Percentiles rank a stretch among this genome's conserved stretches.
Evolutionary conservation across 2,888 invertebrate genomes (phyloP).

Genomic region (Apamea monoglypha): DNA sequence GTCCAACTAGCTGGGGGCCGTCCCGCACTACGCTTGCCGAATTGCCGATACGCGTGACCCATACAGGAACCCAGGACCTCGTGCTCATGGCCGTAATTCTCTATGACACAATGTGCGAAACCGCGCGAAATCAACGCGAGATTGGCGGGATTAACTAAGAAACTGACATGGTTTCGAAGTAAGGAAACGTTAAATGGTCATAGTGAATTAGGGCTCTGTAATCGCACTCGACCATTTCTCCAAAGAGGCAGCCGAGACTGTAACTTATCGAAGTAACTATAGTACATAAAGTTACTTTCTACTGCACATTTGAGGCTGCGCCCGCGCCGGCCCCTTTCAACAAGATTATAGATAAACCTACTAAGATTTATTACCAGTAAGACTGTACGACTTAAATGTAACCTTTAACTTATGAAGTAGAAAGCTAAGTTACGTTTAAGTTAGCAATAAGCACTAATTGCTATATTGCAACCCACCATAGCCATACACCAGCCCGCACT

Average conservation of each 20-base stretch:
- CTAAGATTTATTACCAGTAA: slow-evolving; percentile 33
- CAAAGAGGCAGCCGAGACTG: not conserved
- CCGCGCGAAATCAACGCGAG: too few relatives aligned
- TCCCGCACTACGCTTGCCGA: too few relatives aligned
- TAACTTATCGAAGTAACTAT: not conserved
- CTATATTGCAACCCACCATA: not conserved
- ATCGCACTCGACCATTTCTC: not conserved
- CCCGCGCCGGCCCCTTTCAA: slow-evolving; percentile 21
- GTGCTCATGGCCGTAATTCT: not conserved
- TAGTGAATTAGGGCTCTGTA: not conserved
- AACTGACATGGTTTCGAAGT: too few relatives aligned
- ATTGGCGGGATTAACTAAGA: too few relatives aligned
- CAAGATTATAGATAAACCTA: slow-evolving; percentile 42
- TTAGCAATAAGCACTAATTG: not conserved
- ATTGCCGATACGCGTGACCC: too few relatives aligned
- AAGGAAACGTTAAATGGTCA: too few relatives aligned
- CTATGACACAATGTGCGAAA: too few relatives aligned
- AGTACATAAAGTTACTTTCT: slow-evolving; percentile 31
- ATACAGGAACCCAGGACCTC: too few relatives aligned
- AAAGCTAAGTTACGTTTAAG: slow-evolving; percentile 5
- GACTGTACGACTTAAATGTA: slow-evolving; percentile 2
- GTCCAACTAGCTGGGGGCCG: too few relatives aligned
- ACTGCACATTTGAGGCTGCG: slow-evolving; percentile 12
- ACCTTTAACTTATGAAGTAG: slow-evolving; percentile 8
- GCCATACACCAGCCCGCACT: too few relatives aligned